phyloP scores from a whole-genome alignment of 2,797 vertebrate genomes.

The Hylomyscus alleni region DNA sequence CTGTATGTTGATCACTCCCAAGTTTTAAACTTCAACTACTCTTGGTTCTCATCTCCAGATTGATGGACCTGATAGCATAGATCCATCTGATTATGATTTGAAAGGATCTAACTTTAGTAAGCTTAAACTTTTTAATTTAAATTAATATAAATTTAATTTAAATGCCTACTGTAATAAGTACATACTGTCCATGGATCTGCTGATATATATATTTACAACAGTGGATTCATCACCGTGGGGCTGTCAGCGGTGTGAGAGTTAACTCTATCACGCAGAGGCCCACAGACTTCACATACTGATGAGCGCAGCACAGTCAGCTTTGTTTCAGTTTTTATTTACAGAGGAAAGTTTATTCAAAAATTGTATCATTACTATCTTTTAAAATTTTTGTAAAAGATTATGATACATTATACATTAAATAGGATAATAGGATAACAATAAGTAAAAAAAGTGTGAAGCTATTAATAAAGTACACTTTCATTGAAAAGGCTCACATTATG shows the following conservation, averaged over 20 bases:
- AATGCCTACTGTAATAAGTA: not conserved
- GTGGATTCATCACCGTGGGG: not conserved
- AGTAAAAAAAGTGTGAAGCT: not conserved
- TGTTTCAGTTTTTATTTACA: not conserved
- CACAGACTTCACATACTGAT: not conserved
- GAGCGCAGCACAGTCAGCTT: not conserved
- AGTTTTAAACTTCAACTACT: not conserved
- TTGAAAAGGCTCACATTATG: not conserved
- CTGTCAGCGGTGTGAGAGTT: not conserved
- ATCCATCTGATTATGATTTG: not conserved
- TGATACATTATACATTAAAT: not conserved
- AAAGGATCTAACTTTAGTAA: not conserved
- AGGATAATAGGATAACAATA: not conserved
- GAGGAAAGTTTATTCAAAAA: not conserved
- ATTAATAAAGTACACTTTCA: conserved; percentile 5
- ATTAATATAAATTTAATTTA: not conserved
- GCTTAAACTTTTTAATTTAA: not conserved
- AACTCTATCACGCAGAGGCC: not conserved
- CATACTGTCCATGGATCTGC: not conserved
- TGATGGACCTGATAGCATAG: not conserved
- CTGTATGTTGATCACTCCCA: not conserved
- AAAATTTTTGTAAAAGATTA: not conserved
- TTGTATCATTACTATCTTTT: not conserved
- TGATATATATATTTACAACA: not conserved
- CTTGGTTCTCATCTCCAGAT: not conserved